phyloP scores from a whole-genome alignment of 2,113 vertebrate genomes.

The Parotia lawesii region DNA sequence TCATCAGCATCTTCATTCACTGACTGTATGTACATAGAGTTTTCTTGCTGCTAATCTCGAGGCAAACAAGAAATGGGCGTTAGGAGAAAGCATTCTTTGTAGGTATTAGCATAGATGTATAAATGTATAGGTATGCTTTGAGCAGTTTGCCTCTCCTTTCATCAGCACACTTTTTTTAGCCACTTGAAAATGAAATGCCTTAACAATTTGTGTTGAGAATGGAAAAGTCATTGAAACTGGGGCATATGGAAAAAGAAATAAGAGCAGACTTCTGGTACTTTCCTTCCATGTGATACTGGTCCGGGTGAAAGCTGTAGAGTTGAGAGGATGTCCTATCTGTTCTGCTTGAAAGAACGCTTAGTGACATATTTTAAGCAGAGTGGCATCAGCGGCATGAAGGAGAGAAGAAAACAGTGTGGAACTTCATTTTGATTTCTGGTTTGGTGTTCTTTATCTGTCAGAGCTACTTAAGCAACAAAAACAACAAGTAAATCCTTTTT shows the following conservation, averaged over 20 bases:
- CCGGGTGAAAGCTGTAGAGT: not conserved
- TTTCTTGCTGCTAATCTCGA: slow-evolving; percentile 28
- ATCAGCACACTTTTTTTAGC: not conserved
- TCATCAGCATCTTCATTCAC: slow-evolving; percentile 35
- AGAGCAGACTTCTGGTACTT: not conserved
- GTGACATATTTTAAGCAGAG: not conserved
- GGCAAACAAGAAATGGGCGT: not conserved
- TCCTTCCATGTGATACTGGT: not conserved
- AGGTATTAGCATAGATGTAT: not conserved
- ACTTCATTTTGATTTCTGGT: not conserved
- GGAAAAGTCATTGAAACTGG: not conserved
- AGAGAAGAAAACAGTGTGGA: not conserved
- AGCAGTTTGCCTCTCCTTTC: slow-evolving; percentile 31
- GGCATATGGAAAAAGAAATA: not conserved
- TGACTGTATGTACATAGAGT: not conserved
- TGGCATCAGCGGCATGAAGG: not conserved
- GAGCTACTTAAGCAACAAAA: not conserved
- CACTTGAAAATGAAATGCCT: slow-evolving; percentile 8
- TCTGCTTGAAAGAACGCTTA: not conserved
- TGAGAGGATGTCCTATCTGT: not conserved
- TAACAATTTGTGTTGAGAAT: not conserved
- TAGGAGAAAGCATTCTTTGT: slow-evolving; percentile 3
- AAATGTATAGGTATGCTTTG: not conserved
- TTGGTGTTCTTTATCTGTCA: not conserved
- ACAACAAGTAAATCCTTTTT: not conserved